Evolutionary conservation across 2,888 invertebrate genomes (phyloP), one percentile per base, ranked within the genome.

Genomic region (Chaetogeoica ovagalla): DNA sequence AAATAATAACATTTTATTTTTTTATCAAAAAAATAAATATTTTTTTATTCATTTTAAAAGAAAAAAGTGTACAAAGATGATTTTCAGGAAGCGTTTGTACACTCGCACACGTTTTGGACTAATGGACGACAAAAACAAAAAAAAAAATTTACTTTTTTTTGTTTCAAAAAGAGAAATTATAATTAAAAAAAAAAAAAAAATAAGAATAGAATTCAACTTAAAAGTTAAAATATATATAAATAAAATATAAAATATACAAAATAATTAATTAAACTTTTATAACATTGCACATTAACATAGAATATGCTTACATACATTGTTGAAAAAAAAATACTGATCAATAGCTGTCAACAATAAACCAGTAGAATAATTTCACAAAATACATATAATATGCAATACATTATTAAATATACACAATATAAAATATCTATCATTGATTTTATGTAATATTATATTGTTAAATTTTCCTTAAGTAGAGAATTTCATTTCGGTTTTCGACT

Each of bases 181-280:
- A 75, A 66, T 75, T 75, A 59, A 59, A 59, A 75, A 75, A 73
- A 73, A 72, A 66, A 77, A 60, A 71, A 21, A 30, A 2, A n/a
- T n/a, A n/a, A 30, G 30, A 69, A 77, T 60, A 60, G 48, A 65
- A n/a, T 63, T 62, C n/a, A 79, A 79, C 71, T 79, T 79, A 71
- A 48, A 43, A 48, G 48, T 48, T 48, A 48, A 79, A 79, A 79
- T 79, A 79, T 79, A 30, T 79, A 79, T 79, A 79, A 79, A 79
- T 79, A 79, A 79, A 79, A 79, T 79, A 79, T 79, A 79, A 79
- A 79, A 79, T 79, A 79, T 79, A 79, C 79, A 79, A 79, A 79
- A 79, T 79, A 79, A 79, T 79, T 79, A 79, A 30, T 79, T 79
- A 79, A 79, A 79, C 79, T 63, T 79, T 79, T 79, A 79, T 79